A percentile compares a stretch with the other conserved stretches of the same genome.
Conservation (phyloP, 2,888 invertebrate species). For the Lampropteryx suffumata region DNA sequence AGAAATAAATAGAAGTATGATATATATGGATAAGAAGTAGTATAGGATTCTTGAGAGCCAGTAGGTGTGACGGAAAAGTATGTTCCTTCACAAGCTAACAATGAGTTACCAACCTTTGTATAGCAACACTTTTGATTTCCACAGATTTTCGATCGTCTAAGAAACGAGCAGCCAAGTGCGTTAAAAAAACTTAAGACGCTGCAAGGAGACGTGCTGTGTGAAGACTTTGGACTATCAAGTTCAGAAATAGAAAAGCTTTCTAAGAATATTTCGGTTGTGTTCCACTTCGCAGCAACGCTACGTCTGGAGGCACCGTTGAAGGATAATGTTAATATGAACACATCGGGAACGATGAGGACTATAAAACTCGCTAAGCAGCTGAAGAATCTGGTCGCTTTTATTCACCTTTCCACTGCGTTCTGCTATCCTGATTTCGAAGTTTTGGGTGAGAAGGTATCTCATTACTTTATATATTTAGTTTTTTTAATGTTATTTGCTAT, state of each 20-base stretch:
- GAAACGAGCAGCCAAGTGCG: conserved; percentile 83
- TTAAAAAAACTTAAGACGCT: conserved; percentile 89
- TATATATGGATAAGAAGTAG: too few species aligned
- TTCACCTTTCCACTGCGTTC: conserved; percentile 97
- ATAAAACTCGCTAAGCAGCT: conserved; percentile 90
- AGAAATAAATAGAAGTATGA: too few species aligned
- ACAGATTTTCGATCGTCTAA: conserved; percentile 89
- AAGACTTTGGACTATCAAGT: conserved; percentile 83
- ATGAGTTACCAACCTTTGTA: too few species aligned
- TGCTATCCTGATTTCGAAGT: conserved; percentile 93
- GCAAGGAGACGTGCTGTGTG: conserved; percentile 88
- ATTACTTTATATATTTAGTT: too few species aligned
- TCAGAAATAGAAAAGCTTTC: conserved; percentile 83
- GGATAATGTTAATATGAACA: conserved; percentile 94
- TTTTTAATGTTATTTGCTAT: too few species aligned
- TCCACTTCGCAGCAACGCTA: conserved; percentile 96
- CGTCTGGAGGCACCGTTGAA: conserved; percentile 93
- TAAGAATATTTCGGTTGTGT: conserved; percentile 89
- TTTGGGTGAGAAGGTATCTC: conserved; percentile 68
- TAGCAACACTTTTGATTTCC: conserved; percentile 35
- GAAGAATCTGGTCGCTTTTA: conserved; percentile 87
- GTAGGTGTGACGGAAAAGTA: too few species aligned
- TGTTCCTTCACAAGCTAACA: too few species aligned
- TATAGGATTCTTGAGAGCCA: too few species aligned
- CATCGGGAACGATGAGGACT: conserved; percentile 91